Conservation (phyloP, 2,113 vertebrate species). For the Chaetorhynchus papuensis region DNA sequence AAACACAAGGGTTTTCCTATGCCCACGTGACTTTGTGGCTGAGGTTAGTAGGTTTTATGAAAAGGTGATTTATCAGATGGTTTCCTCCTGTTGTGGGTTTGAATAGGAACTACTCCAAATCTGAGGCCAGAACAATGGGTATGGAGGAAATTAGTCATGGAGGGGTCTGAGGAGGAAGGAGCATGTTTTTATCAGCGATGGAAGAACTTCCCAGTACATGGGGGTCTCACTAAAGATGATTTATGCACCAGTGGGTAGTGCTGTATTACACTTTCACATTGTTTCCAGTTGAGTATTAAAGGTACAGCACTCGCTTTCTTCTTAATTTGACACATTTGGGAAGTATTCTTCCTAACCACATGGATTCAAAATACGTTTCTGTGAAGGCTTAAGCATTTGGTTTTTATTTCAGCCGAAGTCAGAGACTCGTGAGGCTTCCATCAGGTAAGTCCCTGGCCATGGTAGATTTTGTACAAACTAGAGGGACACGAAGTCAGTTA, state of each 20-base stretch:
- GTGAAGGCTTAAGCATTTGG: not conserved
- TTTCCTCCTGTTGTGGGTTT: conserved; percentile 46
- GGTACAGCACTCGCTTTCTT: not conserved
- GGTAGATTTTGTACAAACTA: not conserved
- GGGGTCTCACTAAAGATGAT: not conserved
- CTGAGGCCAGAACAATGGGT: conserved; percentile 49
- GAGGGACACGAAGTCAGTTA: not conserved
- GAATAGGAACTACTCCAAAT: conserved; percentile 33
- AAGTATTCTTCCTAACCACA: not conserved
- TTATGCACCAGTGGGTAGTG: not conserved
- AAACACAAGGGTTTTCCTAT: not conserved
- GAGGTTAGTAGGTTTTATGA: not conserved
- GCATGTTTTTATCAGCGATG: conserved; percentile 20
- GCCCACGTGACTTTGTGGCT: not conserved
- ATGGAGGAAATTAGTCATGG: conserved; percentile 53
- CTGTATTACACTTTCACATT: not conserved
- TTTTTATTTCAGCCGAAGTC: not conserved
- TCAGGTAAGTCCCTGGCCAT: not conserved
- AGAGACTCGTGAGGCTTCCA: not conserved
- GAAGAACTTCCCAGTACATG: conserved; percentile 13
- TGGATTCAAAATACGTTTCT: not conserved
- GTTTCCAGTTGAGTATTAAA: not conserved
- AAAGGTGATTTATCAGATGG: conserved; percentile 25
- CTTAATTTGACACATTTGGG: not conserved
- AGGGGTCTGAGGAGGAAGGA: conserved; percentile 35